Evolutionary conservation across 2,888 invertebrate species (phyloP), one percentile per base, ranked within the genome.

Genomic region (Eilema sororculum): DNA sequence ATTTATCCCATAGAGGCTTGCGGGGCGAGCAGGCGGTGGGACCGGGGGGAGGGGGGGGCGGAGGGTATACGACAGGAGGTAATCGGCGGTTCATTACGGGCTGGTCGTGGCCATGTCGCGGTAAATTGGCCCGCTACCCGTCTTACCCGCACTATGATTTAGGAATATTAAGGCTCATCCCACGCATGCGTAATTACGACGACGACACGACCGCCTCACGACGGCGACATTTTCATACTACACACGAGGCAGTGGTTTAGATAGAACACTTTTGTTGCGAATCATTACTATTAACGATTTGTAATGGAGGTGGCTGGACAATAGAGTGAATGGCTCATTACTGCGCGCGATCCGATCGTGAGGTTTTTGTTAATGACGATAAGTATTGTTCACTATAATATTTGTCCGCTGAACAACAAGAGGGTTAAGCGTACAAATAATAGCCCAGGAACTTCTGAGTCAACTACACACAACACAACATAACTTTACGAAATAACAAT

Each of bases 121-220:
- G 82, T 80, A 83, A 83, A 82, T 82, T 80, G 84, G 73, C 67
- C 60, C 80, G 82, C 87, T 87, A 87, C 85, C 84, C 84, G 83
- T 85, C 85, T 87, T 86, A 87, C 86, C 80, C 87, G 84, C 84
- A 83, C 86, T 87, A 86, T 87, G 85, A 87, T 87, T 87, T 87
- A 86, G 80, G 79, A 84, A 87, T 87, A 87, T 87, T 87, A 86
- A 86, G 78, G 77, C 71, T 79, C 85, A 76, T 78, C 85, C 87
- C 74, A 79, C 81, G 79, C 81, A 63, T 67, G 52, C 72, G 79
- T 82, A 82, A 83, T 81, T 82, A 74, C 73, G 71, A 67, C 65
- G 64, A 65, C 75, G 76, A 80, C 77, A 82, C 72, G 75, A 71
- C 73, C 33, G 33, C 71, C 69, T 59, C 60, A 71, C 75, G 74